Base-by-base conservation (phyloP, 2,113 vertebrate genomes). In the Myiozetetes cayanensis region DNA sequence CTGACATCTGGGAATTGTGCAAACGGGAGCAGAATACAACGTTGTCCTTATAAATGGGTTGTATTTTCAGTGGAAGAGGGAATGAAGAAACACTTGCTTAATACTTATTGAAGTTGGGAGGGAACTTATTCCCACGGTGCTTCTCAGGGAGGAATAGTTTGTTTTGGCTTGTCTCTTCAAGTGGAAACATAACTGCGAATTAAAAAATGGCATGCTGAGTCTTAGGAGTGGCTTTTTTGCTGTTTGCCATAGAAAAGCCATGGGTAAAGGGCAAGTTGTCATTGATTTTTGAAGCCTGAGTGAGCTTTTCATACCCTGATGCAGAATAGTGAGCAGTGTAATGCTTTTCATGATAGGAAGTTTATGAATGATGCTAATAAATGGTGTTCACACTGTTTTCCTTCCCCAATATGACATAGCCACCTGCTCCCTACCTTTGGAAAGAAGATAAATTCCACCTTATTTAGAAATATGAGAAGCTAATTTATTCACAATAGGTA, bases 181-280 rank as follows among this genome's bases (percentile, higher is more conserved):
- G 97, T 98, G 98, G 97, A 98, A 98, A 98, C 92, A 83, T 96
- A 98, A 97, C 97, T 98, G 97, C 97, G 97, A 98, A 98, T 98
- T 98, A 97, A 98, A 98, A 98, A 98, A 94, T 93, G 72, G 52
- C 97, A 97, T 97, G 97, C 98, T 98, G 98, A 93, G 97, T 96
- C 96, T 96, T 93, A 97, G 90, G 83, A 97, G 89, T 41, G 27
- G 83, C 37, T 94, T 90, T 93, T 96, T 94, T 87, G 84, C 85
- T 95, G 74, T 91, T 93, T 96, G 90, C 96, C 93, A 79, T 80
- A 81, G 90, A 82, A 90, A 91, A 97, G 49, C n/a, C 0, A 27
- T 96, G 94, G 78, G 53, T 77, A 90, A 92, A 97, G 93, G 96
- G 94, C 92, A 97, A 96, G 85, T 92, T 98, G 97, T 98, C 97